A percentile compares a stretch with the other conserved stretches of the same genome.
Evolutionary conservation across 1,140 invertebrate genomes (phyloP).

Genomic region (Lordiphosa collinella): DNA sequence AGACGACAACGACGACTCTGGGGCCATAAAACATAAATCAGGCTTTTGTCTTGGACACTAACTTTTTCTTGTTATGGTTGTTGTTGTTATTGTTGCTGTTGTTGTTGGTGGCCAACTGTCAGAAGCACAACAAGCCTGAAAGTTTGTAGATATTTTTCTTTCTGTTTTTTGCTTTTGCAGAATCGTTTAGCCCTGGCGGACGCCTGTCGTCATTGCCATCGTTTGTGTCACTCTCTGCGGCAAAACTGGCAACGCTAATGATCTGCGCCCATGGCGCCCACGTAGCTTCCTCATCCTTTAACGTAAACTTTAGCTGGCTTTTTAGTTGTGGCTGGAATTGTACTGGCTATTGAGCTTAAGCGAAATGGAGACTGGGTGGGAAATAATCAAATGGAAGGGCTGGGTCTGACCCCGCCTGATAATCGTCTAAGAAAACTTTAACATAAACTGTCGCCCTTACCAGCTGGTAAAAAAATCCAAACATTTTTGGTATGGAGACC

Average conservation of each 20-base stretch:
- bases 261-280: slow-evolving; percentile 62
- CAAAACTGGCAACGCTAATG: slow-evolving; percentile 50
- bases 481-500: too few relatives aligned
- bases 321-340: slow-evolving; percentile 3
- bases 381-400: too few relatives aligned
- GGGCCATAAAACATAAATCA: slow-evolving; percentile 61
- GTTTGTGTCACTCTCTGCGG: slow-evolving; percentile 42
- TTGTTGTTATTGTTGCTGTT: slow-evolving; percentile 4
- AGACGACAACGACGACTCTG: slow-evolving; percentile 3
- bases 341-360: slow-evolving; percentile 18
- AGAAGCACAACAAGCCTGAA: slow-evolving; percentile 27
- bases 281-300: slow-evolving; percentile 29
- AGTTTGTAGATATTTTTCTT: slow-evolving; percentile 32
- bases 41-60: slow-evolving; percentile 48
- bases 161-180: slow-evolving; percentile 16
- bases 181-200: slow-evolving; percentile 33
- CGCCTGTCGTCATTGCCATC: slow-evolving; percentile 26
- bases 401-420: too few relatives aligned
- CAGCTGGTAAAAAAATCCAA: too few relatives aligned
- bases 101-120: slow-evolving; percentile 29
- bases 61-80: slow-evolving; percentile 30
- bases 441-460: too few relatives aligned
- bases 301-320: slow-evolving; percentile 28
- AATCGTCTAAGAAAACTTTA: too few relatives aligned
- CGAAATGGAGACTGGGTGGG: not conserved